phyloP scores from a whole-genome alignment of 2,888 invertebrate species.

The Fragum sueziense region DNA sequence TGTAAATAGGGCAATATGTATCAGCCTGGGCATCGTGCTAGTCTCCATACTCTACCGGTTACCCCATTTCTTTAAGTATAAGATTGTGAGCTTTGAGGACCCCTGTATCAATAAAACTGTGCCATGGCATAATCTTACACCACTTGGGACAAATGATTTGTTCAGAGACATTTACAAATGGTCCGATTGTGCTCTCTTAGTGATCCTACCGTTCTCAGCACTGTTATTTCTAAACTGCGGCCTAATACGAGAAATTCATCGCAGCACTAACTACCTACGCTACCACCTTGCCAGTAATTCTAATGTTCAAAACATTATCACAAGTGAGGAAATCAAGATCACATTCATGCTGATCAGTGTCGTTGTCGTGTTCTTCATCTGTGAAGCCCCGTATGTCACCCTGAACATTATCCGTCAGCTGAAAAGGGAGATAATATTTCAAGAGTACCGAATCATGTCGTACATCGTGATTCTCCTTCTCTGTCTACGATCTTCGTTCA shows the following conservation, averaged over 20 bases:
- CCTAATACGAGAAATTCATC: conserved; percentile 78
- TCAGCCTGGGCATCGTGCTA: conserved; percentile 70
- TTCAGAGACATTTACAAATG: conserved; percentile 67
- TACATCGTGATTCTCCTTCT: conserved; percentile 66
- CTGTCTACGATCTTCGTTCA: conserved; percentile 78
- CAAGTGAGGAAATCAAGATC: conserved; percentile 78
- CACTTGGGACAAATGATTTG: conserved; percentile 56
- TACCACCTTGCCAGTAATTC: conserved; percentile 70
- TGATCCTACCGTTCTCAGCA: conserved; percentile 75
- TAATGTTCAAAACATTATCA: conserved; percentile 70
- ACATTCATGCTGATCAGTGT: conserved; percentile 80
- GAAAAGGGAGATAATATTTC: conserved; percentile 41
- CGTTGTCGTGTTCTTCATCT: conserved; percentile 79
- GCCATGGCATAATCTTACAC: conserved; percentile 52
- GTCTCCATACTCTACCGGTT: conserved; percentile 67
- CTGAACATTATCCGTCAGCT: conserved; percentile 35
- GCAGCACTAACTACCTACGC: conserved; percentile 77
- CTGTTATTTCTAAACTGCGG: conserved; percentile 75
- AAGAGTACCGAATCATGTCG: conserved; percentile 44
- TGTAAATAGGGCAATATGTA: conserved; percentile 71
- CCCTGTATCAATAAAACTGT: conserved; percentile 40
- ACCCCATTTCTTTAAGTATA: conserved; percentile 74
- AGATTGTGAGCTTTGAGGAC: conserved; percentile 48
- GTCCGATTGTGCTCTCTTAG: conserved; percentile 69
- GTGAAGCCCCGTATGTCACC: conserved; percentile 78